These are phyloP conservation scores for Drosophila biarmipes DNA, from an alignment of 1,140 invertebrate species.

Conservation along the genomic window DNA sequence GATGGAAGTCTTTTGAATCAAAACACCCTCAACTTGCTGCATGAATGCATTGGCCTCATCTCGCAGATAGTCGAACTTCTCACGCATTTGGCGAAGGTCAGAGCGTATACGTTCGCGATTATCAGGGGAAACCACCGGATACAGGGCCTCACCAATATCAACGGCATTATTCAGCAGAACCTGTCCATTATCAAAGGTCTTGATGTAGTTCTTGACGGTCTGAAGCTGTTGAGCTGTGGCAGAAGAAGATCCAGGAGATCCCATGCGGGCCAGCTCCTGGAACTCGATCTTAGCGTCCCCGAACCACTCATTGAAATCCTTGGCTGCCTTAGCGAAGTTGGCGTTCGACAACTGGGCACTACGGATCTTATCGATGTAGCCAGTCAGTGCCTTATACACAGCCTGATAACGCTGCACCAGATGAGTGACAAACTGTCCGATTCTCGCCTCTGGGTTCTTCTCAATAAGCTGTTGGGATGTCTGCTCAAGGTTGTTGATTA, in stretches of 20 bases:
- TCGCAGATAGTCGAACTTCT: constrained; percentile 92
- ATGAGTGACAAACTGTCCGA: constrained; percentile 92
- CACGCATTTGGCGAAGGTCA: constrained; percentile 92
- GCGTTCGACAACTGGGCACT: constrained; percentile 88
- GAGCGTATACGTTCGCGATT: constrained; percentile 93
- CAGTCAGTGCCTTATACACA: constrained; percentile 89
- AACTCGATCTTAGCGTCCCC: constrained; percentile 87
- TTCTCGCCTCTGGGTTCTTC: constrained; percentile 92
- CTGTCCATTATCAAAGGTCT: constrained; percentile 92
- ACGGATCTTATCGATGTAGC: constrained; percentile 89
- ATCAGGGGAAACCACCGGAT: constrained; percentile 93
- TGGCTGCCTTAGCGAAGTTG: constrained; percentile 88
- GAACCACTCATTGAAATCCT: constrained; percentile 92
- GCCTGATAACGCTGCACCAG: constrained; percentile 91
- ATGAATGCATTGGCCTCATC: constrained; percentile 93
- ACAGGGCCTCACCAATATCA: constrained; percentile 94
- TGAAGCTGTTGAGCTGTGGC: constrained; percentile 80
- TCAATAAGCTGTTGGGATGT: constrained; percentile 90
- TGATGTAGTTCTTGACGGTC: constrained; percentile 86
- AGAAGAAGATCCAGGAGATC: constrained; percentile 79
- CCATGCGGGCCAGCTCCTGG: constrained; percentile 82
- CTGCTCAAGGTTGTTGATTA: constrained; percentile 88
- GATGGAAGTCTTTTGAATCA: constrained; percentile 94
- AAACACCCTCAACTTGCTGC: constrained; percentile 93
- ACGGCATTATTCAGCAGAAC: constrained; percentile 91